phyloP scores from a whole-genome alignment of 2,113 vertebrate species.

The Pelmatolapia mariae region DNA sequence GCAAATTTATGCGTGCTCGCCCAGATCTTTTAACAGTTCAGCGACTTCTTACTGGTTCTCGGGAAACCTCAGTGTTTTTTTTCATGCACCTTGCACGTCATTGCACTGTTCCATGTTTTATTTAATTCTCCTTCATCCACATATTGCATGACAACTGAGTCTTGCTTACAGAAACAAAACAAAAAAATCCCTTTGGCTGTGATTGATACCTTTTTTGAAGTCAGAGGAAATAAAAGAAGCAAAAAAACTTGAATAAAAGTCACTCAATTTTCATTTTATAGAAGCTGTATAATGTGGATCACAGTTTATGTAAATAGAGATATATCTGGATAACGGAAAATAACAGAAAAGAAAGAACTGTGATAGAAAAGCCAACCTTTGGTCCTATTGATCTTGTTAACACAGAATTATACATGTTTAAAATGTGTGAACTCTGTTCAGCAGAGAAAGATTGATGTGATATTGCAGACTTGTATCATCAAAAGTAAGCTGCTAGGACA shows the following conservation, averaged over 20 bases:
- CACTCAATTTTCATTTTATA: neutral
- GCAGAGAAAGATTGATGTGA: neutral
- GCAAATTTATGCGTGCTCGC: neutral
- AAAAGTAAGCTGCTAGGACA: neutral
- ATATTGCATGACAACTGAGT: neutral
- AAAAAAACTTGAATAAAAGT: neutral
- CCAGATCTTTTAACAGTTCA: neutral
- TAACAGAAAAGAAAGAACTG: neutral
- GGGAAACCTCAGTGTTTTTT: neutral
- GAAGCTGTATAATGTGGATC: neutral
- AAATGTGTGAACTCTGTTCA: neutral
- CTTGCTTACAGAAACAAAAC: neutral
- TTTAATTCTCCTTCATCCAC: neutral
- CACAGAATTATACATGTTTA: neutral
- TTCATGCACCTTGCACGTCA: neutral
- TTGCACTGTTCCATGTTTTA: neutral
- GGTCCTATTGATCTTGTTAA: neutral
- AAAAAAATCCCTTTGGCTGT: neutral
- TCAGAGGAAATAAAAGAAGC: neutral
- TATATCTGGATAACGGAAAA: neutral
- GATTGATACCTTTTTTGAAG: neutral
- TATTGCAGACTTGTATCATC: neutral
- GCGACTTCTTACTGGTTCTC: neutral
- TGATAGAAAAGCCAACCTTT: neutral
- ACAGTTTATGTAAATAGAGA: neutral